A percentile compares a stretch with the other conserved stretches of the same genome.
phyloP scores from a whole-genome alignment of 1,140 invertebrate genomes.

The Drosophila nasuta region DNA sequence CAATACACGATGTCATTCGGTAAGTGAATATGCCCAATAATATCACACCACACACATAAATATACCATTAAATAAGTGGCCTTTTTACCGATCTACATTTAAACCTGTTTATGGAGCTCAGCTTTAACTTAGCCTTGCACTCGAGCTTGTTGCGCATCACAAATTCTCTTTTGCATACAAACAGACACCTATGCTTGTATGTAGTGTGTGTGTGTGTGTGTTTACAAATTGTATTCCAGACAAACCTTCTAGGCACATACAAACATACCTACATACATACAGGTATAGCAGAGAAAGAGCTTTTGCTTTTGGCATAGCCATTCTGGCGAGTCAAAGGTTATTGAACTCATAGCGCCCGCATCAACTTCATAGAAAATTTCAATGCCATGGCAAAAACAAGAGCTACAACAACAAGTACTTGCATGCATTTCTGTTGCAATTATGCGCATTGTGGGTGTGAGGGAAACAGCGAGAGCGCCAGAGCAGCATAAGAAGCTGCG shows the following conservation, averaged over 20 bases:
- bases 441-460: slow-evolving; percentile 59
- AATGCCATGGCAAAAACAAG: slow-evolving; percentile 65
- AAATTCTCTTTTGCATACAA: slow-evolving; percentile 41
- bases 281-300: slow-evolving; percentile 37
- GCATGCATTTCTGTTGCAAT: slow-evolving; percentile 56
- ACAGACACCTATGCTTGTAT: not conserved
- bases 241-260: slow-evolving; percentile 4
- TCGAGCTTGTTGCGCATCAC: slow-evolving; percentile 56
- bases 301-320: slow-evolving; percentile 46
- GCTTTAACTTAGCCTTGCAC: slow-evolving; percentile 11
- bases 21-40: slow-evolving; percentile 38
- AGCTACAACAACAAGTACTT: slow-evolving; percentile 30
- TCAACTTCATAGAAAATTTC: slow-evolving; percentile 73
- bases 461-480: slow-evolving; percentile 16
- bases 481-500: slow-evolving; percentile 52
- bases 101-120: slow-evolving; percentile 60
- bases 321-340: slow-evolving; percentile 62
- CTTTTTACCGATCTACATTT: slow-evolving; percentile 16
- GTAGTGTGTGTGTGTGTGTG: slow-evolving; percentile 8
- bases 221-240: slow-evolving; percentile 22
- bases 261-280: not conserved
- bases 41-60: not conserved
- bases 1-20: slow-evolving; percentile 63
- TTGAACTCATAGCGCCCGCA: slow-evolving; percentile 68
- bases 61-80: not conserved